A percentile compares a stretch with the other conserved stretches of the same genome.
These are phyloP conservation scores for Syrmaticus mikado DNA, from an alignment of 2,113 vertebrate genomes.

Conservation along the genomic window DNA sequence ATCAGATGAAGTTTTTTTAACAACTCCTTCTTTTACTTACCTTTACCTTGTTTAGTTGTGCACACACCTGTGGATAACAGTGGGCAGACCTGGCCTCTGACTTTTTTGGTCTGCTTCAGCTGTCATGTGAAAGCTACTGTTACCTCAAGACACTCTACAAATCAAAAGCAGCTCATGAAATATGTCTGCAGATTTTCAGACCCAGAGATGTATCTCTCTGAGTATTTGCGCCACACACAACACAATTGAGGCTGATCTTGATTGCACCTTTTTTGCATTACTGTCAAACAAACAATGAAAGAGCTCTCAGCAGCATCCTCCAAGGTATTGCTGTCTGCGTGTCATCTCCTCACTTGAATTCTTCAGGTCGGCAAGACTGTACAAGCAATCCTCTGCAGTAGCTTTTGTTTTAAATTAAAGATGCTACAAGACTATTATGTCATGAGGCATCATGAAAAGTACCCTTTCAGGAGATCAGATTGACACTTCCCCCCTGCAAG, in stretches of 20 bases:
- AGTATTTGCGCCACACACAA: not conserved
- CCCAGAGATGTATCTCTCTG: not conserved
- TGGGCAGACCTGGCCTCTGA: constrained; percentile 19
- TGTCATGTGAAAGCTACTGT: not conserved
- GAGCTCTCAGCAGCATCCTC: constrained; percentile 1
- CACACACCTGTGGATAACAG: not conserved
- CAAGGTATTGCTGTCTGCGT: constrained; percentile 7
- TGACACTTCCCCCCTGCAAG: constrained; percentile 20
- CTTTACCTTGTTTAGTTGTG: not conserved
- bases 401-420: constrained; percentile 62
- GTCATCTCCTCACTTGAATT: not conserved
- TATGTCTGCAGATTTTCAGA: constrained; percentile 9
- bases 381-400: constrained; percentile 16
- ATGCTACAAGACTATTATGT: constrained; percentile 57
- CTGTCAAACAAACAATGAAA: constrained; percentile 23
- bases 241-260: not conserved
- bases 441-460: constrained; percentile 24
- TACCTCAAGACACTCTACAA: not conserved
- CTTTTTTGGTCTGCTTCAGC: not conserved
- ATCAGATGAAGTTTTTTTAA: constrained; percentile 17
- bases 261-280: not conserved
- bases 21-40: not conserved
- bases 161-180: constrained; percentile 16
- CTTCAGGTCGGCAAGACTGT: not conserved
- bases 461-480: constrained; percentile 33